These are phyloP conservation scores for Cheumatopsyche charites DNA, from an alignment of 1,140 invertebrate species.

Conservation along the genomic window DNA sequence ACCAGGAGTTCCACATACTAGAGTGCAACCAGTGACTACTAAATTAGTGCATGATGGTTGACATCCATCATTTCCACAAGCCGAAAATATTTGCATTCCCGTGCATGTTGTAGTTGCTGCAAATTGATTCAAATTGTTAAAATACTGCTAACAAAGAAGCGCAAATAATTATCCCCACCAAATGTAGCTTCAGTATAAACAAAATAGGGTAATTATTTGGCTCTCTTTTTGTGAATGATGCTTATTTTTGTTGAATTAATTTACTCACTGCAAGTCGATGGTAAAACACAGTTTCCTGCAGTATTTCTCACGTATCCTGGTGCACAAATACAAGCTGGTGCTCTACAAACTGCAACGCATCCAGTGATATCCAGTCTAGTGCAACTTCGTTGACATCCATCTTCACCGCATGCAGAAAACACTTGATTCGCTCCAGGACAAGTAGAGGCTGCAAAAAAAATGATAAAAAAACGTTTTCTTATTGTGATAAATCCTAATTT, in stretches of 20 bases:
- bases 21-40: not conserved
- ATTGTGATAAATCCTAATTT: too few species aligned
- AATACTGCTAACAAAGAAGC: too few species aligned
- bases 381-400: conserved; percentile 4
- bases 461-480: too few species aligned
- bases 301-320: not conserved
- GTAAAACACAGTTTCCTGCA: not conserved
- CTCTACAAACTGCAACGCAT: not conserved
- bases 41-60: too few species aligned
- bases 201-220: too few species aligned
- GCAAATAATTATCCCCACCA: too few species aligned
- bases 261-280: conserved; percentile 8
- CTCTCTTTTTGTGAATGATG: too few species aligned
- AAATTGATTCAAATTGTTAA: not conserved
- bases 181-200: too few species aligned
- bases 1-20: not conserved
- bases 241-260: too few species aligned
- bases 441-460: not conserved
- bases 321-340: conserved; percentile 15
- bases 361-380: not conserved
- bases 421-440: not conserved
- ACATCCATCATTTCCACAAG: too few species aligned
- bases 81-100: too few species aligned
- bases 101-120: too few species aligned
- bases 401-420: not conserved